Conservation (phyloP, 2,888 invertebrate genomes). For the Eristalis tenax region DNA sequence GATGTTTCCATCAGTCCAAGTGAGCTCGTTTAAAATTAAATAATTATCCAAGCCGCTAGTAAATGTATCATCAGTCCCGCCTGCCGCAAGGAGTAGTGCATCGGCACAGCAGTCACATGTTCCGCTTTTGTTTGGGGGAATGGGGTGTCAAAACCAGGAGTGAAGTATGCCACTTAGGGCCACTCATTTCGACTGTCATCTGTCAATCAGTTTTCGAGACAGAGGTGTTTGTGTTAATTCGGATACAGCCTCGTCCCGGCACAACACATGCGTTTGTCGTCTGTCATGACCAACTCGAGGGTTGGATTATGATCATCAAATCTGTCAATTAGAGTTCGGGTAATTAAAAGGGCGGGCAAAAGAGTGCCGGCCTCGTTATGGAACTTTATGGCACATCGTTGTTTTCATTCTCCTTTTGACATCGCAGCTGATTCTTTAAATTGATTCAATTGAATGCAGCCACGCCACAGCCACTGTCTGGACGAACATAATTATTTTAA, state of each 20-base stretch:
- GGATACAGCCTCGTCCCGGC: background rate
- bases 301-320: slow-evolving; percentile 7
- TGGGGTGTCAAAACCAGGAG: slow-evolving; percentile 53
- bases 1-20: slow-evolving; percentile 51
- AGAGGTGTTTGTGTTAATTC: slow-evolving; percentile 37
- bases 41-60: slow-evolving; percentile 59
- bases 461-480: background rate
- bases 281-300: slow-evolving; percentile 14
- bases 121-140: background rate
- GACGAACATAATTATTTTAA: background rate
- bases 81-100: slow-evolving; percentile 16
- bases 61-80: slow-evolving; percentile 43
- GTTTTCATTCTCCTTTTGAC: background rate
- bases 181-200: slow-evolving; percentile 52
- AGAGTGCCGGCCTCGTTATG: slow-evolving; percentile 1
- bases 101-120: slow-evolving; percentile 22
- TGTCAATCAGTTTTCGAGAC: slow-evolving; percentile 40
- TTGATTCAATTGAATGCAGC: slow-evolving; percentile 19
- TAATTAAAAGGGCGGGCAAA: slow-evolving; percentile 18
- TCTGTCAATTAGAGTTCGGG: slow-evolving; percentile 24
- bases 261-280: background rate
- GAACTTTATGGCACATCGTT: slow-evolving; percentile 24
- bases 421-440: background rate
- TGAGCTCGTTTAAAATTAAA: slow-evolving; percentile 52
- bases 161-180: slow-evolving; percentile 50